These are phyloP conservation scores for Drosophila antonietae DNA, from an alignment of 2,888 invertebrate species.

Conservation along the genomic window DNA sequence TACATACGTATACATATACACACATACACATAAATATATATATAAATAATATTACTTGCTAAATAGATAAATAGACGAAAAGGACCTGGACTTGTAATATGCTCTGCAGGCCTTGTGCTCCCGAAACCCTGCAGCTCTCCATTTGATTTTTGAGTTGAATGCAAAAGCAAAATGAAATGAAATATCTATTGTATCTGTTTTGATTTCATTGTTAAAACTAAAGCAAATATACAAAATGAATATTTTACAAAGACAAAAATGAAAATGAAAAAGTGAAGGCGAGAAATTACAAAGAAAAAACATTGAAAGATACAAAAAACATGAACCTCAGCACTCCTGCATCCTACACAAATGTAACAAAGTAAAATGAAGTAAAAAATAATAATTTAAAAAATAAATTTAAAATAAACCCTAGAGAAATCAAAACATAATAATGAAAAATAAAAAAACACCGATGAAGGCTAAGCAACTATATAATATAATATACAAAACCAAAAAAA, in stretches of 20 bases:
- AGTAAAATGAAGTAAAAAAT: conserved; percentile 52
- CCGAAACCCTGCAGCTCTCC: conserved; percentile 41
- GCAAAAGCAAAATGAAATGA: conserved; percentile 13
- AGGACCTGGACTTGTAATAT: conserved; percentile 5
- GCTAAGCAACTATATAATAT: conserved; percentile 44
- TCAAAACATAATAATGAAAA: conserved; percentile 65
- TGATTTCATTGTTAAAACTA: conserved; percentile 77
- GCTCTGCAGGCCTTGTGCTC: conserved; percentile 18
- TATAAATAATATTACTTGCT: conserved; percentile 41
- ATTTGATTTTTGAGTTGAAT: conserved; percentile 59
- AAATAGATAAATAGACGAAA: conserved; percentile 59
- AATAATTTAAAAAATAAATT: conserved; percentile 24
- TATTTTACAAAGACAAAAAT: conserved; percentile 53
- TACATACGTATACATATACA: conserved; percentile 33
- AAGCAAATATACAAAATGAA: conserved; percentile 74
- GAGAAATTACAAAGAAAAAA: conserved; percentile 76
- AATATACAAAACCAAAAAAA: conserved; percentile 41
- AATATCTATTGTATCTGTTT: conserved; percentile 71
- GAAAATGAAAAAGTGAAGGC: conserved; percentile 32
- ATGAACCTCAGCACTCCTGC: conserved; percentile 83
- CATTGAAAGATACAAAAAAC: conserved; percentile 82
- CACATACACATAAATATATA: conserved; percentile 38
- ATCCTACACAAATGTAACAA: conserved; percentile 81
- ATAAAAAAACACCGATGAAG: conserved; percentile 53
- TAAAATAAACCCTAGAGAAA: conserved; percentile 72